A percentile compares a stretch with the other conserved stretches of the same genome.
phyloP scores from a whole-genome alignment of 2,888 invertebrate genomes.

The Pseudococcus jackbeardsleyi region DNA sequence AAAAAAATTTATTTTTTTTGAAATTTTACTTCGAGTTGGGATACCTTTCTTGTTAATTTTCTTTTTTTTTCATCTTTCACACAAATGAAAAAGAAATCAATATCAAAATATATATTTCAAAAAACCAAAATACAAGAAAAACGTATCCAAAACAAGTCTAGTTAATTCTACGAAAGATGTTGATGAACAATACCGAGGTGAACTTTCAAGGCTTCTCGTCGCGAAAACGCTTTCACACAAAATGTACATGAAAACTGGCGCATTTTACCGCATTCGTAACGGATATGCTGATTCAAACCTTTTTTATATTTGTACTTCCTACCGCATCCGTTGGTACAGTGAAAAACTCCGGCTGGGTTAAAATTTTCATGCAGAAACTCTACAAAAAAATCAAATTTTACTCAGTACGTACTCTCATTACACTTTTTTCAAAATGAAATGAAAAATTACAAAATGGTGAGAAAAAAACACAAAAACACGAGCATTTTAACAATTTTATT shows the following conservation, averaged over 20 bases:
- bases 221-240: slow-evolving; percentile 74
- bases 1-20: too few relatives aligned
- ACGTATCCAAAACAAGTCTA: too few relatives aligned
- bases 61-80: not conserved
- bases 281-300: slow-evolving; percentile 69
- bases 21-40: too few relatives aligned
- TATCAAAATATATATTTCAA: not conserved
- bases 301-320: slow-evolving; percentile 77
- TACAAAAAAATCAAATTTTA: not conserved
- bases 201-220: slow-evolving; percentile 65
- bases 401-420: too few relatives aligned
- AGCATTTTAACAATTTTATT: not conserved
- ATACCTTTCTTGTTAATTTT: too few relatives aligned
- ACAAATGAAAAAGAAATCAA: not conserved
- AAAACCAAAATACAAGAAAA: not conserved
- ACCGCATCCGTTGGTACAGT: slow-evolving; percentile 58
- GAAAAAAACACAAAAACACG: not conserved
- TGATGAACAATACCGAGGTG: slow-evolving; percentile 65
- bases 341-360: slow-evolving; percentile 64
- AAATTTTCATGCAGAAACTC: slow-evolving; percentile 66
- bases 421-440: not conserved
- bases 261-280: slow-evolving; percentile 73
- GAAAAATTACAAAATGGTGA: not conserved
- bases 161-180: not conserved
- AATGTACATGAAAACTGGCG: slow-evolving; percentile 78